Evolutionary conservation across 2,888 invertebrate genomes (phyloP), one percentile per base, ranked within the genome.

Genomic region (Auanema sp.): DNA sequence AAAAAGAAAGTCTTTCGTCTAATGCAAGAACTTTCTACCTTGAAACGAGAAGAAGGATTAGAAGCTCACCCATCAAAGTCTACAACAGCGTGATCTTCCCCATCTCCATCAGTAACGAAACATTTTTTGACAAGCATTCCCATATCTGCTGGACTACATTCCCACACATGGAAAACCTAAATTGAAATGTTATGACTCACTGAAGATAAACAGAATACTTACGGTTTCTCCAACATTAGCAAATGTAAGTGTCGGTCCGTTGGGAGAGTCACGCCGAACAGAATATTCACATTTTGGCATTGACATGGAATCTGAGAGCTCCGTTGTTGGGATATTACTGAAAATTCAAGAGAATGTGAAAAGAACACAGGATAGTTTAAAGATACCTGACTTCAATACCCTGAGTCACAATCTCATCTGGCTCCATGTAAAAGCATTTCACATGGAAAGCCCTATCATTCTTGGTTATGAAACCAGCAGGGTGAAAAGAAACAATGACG

Each of bases 71-170:
- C 81, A 41, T 78, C 71, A 54, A 72, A 67, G 53, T 81, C 79
- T 33, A 81, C 75, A 23, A 81, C 80, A 4, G 76, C 77, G 51
- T 78, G 81, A 51, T 82, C 82, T 52, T 80, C 79, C 0, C 82
- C 82, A 47, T 80, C 80, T 2, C 80, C 83, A 62, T 83, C 79
- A 1, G 79, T 82, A 14, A 83, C 83, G 54, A 76, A 78, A 54
- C 80, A 81, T 55, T 78, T 80, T 65, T 81, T 80, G 49, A 83
- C 80, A 43, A 83, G 64, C 75, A 83, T 83, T 53, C 83, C 81
- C 78, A 83, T 78, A 33, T 80, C 79, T 6, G 75, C 72, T 4
- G 78, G 79, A 16, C 58, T 59, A 60, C 83, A 83, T 47, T 79
- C 76, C 83, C 81, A 82, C 11, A 82, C 79, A 60, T 82, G 81